Evolutionary conservation across 2,888 invertebrate genomes (phyloP).

Genomic region (Diarsia brunnea): DNA sequence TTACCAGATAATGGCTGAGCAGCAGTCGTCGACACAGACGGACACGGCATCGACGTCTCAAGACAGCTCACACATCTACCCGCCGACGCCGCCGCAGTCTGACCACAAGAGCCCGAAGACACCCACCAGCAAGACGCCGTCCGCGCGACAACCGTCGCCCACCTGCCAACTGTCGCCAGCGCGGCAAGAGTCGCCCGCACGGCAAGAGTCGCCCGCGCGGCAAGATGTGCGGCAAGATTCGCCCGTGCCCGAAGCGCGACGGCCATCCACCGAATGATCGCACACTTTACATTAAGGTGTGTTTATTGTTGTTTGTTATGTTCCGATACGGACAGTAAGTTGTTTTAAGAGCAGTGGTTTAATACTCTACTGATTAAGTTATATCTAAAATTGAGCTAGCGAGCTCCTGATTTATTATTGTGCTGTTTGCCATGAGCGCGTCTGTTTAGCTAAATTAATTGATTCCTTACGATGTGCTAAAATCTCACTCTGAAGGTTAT

Average conservation of each 20-base stretch:
- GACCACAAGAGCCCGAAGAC: slow-evolving; percentile 87
- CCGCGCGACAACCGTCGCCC: slow-evolving; percentile 73
- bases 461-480: slow-evolving; percentile 34
- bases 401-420: slow-evolving; percentile 24
- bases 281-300: slow-evolving; percentile 60
- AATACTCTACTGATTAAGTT: slow-evolving; percentile 62
- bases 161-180: slow-evolving; percentile 72
- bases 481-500: slow-evolving; percentile 41
- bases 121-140: slow-evolving; percentile 82
- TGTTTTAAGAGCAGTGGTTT: slow-evolving; percentile 57
- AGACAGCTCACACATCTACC: slow-evolving; percentile 79
- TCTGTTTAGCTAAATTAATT: slow-evolving; percentile 34
- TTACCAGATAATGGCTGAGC: slow-evolving; percentile 79
- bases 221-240: too few species aligned
- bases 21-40: slow-evolving; percentile 71
- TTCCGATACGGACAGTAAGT: slow-evolving; percentile 56
- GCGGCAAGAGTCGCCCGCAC: slow-evolving; percentile 67
- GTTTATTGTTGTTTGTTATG: slow-evolving; percentile 59
- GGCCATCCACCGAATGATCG: slow-evolving; percentile 66
- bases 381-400: slow-evolving; percentile 16
- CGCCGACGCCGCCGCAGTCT: slow-evolving; percentile 86
- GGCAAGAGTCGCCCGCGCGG: slow-evolving; percentile 80
- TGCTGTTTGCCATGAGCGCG: slow-evolving; percentile 33
- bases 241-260: slow-evolving; percentile 67
- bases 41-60: slow-evolving; percentile 72